Conservation (phyloP, 2,113 vertebrate species). For the Cyphomyrus plagiostoma region DNA sequence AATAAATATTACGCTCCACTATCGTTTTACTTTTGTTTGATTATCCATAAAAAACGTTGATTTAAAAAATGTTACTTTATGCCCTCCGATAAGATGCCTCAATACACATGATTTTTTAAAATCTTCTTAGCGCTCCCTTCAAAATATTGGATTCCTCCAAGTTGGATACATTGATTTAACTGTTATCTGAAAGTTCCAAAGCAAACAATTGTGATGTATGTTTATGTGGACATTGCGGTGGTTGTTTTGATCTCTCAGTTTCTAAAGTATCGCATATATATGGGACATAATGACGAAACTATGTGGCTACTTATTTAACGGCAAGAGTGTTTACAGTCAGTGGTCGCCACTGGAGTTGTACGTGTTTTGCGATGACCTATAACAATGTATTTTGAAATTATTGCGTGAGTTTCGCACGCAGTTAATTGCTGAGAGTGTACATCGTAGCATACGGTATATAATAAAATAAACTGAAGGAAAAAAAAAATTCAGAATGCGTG, state of each 20-base stretch:
- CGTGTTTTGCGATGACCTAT: neutral
- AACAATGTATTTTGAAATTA: neutral
- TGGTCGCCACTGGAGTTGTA: neutral
- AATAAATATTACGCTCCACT: neutral
- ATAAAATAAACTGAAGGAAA: neutral
- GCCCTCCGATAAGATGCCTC: neutral
- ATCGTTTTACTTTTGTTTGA: neutral
- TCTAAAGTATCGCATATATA: neutral
- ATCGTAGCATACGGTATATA: neutral
- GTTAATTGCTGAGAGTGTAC: neutral
- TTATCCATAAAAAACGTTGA: neutral
- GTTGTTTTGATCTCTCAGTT: neutral
- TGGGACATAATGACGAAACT: neutral
- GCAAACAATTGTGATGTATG: constrained; percentile 25
- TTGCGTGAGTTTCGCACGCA: neutral
- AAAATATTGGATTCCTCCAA: constrained; percentile 30
- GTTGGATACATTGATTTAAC: constrained; percentile 42
- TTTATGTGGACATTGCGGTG: neutral
- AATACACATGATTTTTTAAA: neutral
- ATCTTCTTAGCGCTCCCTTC: neutral
- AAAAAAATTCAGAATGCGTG: neutral
- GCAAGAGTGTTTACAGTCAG: neutral
- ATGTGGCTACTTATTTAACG: neutral
- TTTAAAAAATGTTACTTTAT: neutral
- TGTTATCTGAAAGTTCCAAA: constrained; percentile 39